These are phyloP conservation scores for Siphamia tubifer DNA, from an alignment of 2,113 vertebrate genomes.

Conservation along the genomic window DNA sequence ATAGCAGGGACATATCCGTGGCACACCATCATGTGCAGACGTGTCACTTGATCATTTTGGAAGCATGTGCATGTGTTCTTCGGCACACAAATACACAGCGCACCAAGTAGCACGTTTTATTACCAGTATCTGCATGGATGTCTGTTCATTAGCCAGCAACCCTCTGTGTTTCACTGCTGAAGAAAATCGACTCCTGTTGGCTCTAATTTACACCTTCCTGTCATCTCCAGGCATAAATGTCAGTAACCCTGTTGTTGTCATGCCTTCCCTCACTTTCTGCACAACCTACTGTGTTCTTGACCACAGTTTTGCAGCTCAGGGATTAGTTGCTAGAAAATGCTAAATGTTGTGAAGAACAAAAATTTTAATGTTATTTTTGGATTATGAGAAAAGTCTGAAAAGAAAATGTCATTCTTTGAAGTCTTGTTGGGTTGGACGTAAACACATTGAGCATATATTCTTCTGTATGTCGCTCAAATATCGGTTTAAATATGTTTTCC, in stretches of 20 bases:
- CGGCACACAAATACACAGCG: neutral
- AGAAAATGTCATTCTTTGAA: no score
- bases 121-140: neutral
- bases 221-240: conserved; percentile 31
- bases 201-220: conserved; percentile 55
- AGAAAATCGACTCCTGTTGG: conserved; percentile 12
- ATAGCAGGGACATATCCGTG: conserved; percentile 9
- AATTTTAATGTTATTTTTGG: no score
- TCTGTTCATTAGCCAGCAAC: neutral
- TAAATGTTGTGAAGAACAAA: no score
- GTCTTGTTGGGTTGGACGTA: no score
- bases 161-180: neutral
- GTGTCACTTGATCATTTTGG: neutral
- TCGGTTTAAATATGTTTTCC: neutral
- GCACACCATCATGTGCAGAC: neutral
- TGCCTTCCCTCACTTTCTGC: conserved; percentile 1
- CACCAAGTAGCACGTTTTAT: neutral
- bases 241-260: conserved; percentile 19
- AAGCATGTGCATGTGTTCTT: neutral
- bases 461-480: neutral
- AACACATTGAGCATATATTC: neutral
- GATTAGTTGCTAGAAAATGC: neutral
- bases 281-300: neutral
- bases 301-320: neutral
- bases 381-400: no score